phyloP scores from a whole-genome alignment of 2,797 vertebrate species.

The Nannoperca obscura region DNA sequence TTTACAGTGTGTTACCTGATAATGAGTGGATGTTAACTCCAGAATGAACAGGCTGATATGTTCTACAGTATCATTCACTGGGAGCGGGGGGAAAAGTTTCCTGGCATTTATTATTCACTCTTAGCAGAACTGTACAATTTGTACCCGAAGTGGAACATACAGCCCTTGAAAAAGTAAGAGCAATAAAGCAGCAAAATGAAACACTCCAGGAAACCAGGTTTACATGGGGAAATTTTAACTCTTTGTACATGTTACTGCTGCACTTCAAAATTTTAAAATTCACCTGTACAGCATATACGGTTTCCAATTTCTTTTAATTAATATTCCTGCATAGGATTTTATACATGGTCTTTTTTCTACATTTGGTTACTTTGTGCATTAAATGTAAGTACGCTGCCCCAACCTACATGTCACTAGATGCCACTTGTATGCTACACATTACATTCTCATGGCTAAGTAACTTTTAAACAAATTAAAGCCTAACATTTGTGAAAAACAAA shows the following conservation, averaged over 20 bases:
- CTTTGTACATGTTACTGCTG: slow-evolving; percentile 94
- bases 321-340: slow-evolving; percentile 98
- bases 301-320: slow-evolving; percentile 89
- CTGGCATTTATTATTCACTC: slow-evolving; percentile 89
- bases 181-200: slow-evolving; percentile 95
- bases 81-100: slow-evolving; percentile 73
- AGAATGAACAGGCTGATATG: slow-evolving; percentile 26
- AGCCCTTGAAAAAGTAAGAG: slow-evolving; percentile 92
- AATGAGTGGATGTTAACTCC: not conserved
- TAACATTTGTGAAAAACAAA: slow-evolving; percentile 79
- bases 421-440: slow-evolving; percentile 84
- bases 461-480: slow-evolving; percentile 79
- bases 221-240: slow-evolving; percentile 90
- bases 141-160: slow-evolving; percentile 92
- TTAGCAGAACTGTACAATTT: slow-evolving; percentile 91
- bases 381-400: slow-evolving; percentile 87
- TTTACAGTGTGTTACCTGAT: not conserved
- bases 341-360: slow-evolving; percentile 90
- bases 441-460: slow-evolving; percentile 87
- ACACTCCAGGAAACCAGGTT: slow-evolving; percentile 92
- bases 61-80: slow-evolving; percentile 39
- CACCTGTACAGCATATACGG: slow-evolving; percentile 98
- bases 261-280: slow-evolving; percentile 92
- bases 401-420: slow-evolving; percentile 84
- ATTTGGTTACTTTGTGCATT: slow-evolving; percentile 96